Percentiles rank a stretch among this genome's conserved stretches.
These are phyloP conservation scores for Leptoteleia sp. DNA, from an alignment of 1,140 invertebrate species.

Conservation along the genomic window DNA sequence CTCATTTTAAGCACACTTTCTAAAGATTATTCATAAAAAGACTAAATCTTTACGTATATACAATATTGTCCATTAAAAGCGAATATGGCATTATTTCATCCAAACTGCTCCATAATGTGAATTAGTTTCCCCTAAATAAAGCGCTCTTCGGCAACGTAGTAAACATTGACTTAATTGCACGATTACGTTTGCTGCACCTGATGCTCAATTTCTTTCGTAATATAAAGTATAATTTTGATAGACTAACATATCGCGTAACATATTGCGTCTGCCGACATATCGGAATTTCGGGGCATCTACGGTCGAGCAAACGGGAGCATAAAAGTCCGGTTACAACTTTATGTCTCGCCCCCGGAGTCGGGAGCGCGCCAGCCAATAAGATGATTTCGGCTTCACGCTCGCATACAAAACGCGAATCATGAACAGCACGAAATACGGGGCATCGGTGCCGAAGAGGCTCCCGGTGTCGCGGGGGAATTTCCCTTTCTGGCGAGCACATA, in stretches of 20 bases:
- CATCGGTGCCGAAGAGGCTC: slow-evolving; percentile 47
- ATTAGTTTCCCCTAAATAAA: too few relatives aligned
- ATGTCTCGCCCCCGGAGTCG: slow-evolving; percentile 23
- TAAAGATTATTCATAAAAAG: too few relatives aligned
- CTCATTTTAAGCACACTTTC: too few relatives aligned
- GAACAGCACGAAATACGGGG: slow-evolving; percentile 51
- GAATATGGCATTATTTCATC: too few relatives aligned
- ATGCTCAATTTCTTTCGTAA: slow-evolving; percentile 4
- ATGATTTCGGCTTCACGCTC: slow-evolving; percentile 46
- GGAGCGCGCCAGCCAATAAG: slow-evolving; percentile 68
- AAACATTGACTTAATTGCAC: too few relatives aligned
- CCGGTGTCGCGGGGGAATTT: slow-evolving; percentile 10
- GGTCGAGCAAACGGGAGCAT: slow-evolving; percentile 23
- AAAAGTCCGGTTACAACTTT: slow-evolving; percentile 43
- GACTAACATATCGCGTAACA: slow-evolving; percentile 21
- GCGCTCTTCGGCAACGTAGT: too few relatives aligned
- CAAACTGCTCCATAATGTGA: too few relatives aligned
- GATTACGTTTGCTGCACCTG: background rate
- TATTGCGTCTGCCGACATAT: slow-evolving; percentile 35
- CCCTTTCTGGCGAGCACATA: too few relatives aligned
- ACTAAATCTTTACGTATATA: too few relatives aligned
- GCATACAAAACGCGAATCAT: slow-evolving; percentile 58
- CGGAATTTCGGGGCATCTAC: slow-evolving; percentile 21
- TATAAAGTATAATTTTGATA: slow-evolving; percentile 8
- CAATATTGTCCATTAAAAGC: too few relatives aligned